A percentile compares a stretch with the other conserved stretches of the same genome.
phyloP scores from a whole-genome alignment of 2,888 invertebrate genomes.

The Spatulosminthurus flaviceps region DNA sequence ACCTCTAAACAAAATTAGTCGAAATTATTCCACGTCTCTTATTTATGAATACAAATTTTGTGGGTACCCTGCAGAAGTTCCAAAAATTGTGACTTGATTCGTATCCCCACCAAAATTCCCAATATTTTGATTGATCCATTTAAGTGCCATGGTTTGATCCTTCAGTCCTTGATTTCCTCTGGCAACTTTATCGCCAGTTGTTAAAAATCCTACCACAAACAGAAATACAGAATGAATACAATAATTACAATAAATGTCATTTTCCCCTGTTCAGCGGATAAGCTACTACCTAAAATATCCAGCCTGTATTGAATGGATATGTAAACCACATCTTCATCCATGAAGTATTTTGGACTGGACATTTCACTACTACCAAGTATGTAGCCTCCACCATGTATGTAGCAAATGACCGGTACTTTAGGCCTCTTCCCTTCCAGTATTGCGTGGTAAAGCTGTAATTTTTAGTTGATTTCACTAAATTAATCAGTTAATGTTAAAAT shows the following conservation, averaged over 20 bases:
- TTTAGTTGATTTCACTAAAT: too few relatives aligned
- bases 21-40: background rate
- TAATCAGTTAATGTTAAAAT: too few relatives aligned
- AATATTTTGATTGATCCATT: constrained; percentile 29
- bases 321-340: constrained; percentile 22
- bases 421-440: too few relatives aligned
- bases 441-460: too few relatives aligned
- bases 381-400: constrained; percentile 21
- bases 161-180: constrained; percentile 24
- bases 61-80: background rate
- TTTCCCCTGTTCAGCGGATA: background rate
- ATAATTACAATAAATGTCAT: too few relatives aligned
- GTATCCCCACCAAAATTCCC: constrained; percentile 19
- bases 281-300: constrained; percentile 11
- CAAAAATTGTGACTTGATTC: background rate
- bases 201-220: constrained; percentile 5
- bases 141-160: background rate
- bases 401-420: background rate
- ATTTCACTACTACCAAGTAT: background rate
- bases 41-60: background rate
- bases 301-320: constrained; percentile 12
- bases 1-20: constrained; percentile 5
- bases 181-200: background rate
- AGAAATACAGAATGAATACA: background rate
- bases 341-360: background rate